These are phyloP conservation scores for Formicarius rufipectus DNA, from an alignment of 2,113 vertebrate genomes.

Conservation along the genomic window DNA sequence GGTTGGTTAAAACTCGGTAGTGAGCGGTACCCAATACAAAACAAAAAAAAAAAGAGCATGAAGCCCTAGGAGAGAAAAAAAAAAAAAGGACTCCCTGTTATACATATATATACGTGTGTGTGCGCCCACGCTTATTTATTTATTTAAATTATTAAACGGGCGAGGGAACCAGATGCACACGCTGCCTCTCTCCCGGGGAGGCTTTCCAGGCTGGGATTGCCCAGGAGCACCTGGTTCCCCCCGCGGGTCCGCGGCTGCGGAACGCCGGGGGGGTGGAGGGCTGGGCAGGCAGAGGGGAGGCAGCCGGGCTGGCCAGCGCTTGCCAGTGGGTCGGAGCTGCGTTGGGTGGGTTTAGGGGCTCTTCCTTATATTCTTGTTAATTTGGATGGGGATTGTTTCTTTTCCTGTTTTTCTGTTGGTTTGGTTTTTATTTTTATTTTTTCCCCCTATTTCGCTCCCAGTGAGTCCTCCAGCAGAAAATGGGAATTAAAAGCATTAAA, in stretches of 20 bases:
- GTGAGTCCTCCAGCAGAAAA: background rate
- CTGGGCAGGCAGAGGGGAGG: background rate
- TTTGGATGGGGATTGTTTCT: background rate
- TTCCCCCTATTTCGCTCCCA: background rate
- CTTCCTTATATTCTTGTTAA: background rate
- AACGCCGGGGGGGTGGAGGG: background rate
- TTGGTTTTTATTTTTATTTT: background rate
- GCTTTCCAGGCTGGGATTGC: background rate
- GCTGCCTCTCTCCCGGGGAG: background rate
- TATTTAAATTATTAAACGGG: slow-evolving; percentile 52
- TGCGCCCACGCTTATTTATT: slow-evolving; percentile 28
- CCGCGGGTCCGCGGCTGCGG: background rate
- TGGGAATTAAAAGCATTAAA: background rate
- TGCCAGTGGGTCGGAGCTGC: background rate
- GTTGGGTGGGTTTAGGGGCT: background rate
- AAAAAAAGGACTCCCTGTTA: background rate
- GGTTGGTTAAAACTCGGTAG: slow-evolving; percentile 7
- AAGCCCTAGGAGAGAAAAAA: background rate
- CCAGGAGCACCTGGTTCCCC: slow-evolving; percentile 45
- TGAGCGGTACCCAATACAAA: background rate
- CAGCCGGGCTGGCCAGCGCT: background rate
- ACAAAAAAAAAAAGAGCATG: background rate
- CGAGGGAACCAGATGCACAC: slow-evolving; percentile 24
- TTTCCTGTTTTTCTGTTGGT: background rate
- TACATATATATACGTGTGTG: background rate